A percentile compares a stretch with the other conserved stretches of the same genome.
Evolutionary conservation across 2,888 invertebrate species (phyloP).

Genomic region (Cheiracanthium punctorium): DNA sequence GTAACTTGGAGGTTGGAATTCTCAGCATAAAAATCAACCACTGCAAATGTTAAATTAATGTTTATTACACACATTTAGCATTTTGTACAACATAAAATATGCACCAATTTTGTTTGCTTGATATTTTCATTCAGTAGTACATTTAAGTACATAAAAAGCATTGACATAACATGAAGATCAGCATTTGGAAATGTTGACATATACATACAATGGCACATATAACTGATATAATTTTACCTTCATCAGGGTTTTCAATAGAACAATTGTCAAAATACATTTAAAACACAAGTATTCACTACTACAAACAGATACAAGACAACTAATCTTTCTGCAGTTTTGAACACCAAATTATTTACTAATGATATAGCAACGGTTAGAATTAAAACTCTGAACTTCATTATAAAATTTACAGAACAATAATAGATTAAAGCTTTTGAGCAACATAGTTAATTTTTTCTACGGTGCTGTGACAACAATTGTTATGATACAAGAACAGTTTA

Average conservation of each 20-base stretch:
- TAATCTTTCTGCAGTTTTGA: conserved; percentile 39
- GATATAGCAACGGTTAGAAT: conserved; percentile 15
- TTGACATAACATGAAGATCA: conserved; percentile 56
- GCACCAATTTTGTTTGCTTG: conserved; percentile 47
- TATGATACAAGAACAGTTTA: conserved; percentile 17
- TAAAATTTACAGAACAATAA: conserved; percentile 54
- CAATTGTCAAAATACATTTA: conserved; percentile 41
- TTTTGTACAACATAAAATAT: conserved; percentile 67
- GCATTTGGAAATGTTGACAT: conserved; percentile 42
- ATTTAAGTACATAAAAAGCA: conserved; percentile 59
- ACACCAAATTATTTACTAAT: conserved; percentile 40
- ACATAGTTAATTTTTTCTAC: conserved; percentile 24
- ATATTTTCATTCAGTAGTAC: conserved; percentile 41
- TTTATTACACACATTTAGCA: conserved; percentile 60
- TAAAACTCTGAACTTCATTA: conserved; percentile 32
- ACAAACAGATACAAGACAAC: conserved; percentile 54
- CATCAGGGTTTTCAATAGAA: conserved; percentile 39
- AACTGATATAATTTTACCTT: conserved; percentile 23
- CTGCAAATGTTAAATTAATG: conserved; percentile 54
- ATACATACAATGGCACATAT: conserved; percentile 39
- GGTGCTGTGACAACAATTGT: conserved; percentile 46
- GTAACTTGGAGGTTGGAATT: neutral
- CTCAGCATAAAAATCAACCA: neutral
- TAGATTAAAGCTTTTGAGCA: conserved; percentile 36
- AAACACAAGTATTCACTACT: conserved; percentile 53